phyloP scores from a whole-genome alignment of 1,140 invertebrate species.

The Pseudoatta argentina region DNA sequence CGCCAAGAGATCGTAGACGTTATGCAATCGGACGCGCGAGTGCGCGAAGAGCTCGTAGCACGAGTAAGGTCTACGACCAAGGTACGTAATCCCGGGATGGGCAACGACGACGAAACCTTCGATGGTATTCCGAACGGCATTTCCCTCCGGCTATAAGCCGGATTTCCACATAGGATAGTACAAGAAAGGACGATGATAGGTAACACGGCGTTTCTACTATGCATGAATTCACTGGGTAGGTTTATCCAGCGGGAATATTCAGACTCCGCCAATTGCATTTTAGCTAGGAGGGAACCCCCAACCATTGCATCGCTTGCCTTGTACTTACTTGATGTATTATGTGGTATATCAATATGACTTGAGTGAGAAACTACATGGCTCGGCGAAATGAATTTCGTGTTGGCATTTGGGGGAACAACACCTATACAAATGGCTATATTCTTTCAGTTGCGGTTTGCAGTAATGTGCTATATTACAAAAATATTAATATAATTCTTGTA shows the following conservation, averaged over 20 bases:
- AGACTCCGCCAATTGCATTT: conserved; percentile 7
- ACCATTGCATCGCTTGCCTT: background rate
- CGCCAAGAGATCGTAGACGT: conserved; percentile 58
- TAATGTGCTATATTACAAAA: conserved; percentile 14
- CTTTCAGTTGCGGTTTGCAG: conserved; percentile 29
- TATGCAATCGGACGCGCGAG: conserved; percentile 75
- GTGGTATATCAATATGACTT: conserved; percentile 31
- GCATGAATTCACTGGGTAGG: background rate
- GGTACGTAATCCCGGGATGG: conserved; percentile 79
- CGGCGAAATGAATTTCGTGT: conserved; percentile 38
- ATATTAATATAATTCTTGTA: background rate
- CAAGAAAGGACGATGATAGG: conserved; percentile 31
- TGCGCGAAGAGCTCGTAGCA: conserved; percentile 43
- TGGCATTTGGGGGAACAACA: conserved; percentile 48
- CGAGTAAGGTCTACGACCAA: conserved; percentile 82
- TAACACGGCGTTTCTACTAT: background rate
- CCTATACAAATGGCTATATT: background rate
- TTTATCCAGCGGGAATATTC: conserved; percentile 30
- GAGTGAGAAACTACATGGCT: conserved; percentile 9
- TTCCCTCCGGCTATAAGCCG: conserved; percentile 1
- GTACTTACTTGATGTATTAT: background rate
- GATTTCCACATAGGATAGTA: background rate
- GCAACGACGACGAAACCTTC: conserved; percentile 68
- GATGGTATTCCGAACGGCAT: conserved; percentile 52
- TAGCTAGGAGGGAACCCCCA: background rate